Evolutionary conservation across 2,113 vertebrate genomes (phyloP).

Genomic region (Spea multiplicata): DNA sequence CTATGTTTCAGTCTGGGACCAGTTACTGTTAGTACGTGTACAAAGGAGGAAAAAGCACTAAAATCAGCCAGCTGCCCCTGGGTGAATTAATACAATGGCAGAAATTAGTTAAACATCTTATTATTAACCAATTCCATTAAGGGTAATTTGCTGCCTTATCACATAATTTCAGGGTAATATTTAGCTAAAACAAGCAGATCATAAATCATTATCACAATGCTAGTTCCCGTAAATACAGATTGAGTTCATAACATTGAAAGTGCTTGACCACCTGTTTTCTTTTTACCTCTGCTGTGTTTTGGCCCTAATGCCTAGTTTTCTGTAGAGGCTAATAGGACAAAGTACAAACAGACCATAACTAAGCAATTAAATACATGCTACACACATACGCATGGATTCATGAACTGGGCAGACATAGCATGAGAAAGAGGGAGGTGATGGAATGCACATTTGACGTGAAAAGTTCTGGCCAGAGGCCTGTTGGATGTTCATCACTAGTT

Average conservation of each 20-base stretch:
- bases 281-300: conserved; percentile 7
- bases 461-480: background rate
- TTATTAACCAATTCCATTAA: background rate
- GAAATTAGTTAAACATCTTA: background rate
- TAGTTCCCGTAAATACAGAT: background rate
- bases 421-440: background rate
- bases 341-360: no score
- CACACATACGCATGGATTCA: no score
- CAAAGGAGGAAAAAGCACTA: no score
- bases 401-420: background rate
- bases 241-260: background rate
- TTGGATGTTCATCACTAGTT: background rate
- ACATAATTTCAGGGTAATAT: background rate
- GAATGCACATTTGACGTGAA: background rate
- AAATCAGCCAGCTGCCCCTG: no score
- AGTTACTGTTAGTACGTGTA: no score
- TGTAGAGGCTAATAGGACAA: no score
- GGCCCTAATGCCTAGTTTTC: no score
- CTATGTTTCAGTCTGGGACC: no score
- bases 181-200: conserved; percentile 1
- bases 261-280: conserved; percentile 21
- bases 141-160: background rate
- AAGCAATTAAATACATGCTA: no score
- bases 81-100: no score
- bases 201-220: conserved; percentile 9